Conservation (phyloP, 1,140 invertebrate species). For the Papilio xuthus region DNA sequence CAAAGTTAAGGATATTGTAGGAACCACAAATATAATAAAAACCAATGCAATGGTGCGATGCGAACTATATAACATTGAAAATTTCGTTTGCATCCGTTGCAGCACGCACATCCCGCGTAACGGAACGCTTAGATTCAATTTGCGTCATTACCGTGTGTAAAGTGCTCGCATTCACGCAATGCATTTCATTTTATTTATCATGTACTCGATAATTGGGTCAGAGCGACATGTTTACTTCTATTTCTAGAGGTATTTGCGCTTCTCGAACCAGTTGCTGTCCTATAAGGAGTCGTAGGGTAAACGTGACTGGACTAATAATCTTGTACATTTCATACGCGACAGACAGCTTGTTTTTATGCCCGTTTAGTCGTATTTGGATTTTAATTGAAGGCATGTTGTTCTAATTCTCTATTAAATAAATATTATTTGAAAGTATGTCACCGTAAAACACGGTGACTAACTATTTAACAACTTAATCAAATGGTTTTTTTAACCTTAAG, state of each 20-base stretch:
- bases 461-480: neutral
- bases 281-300: constrained; percentile 10
- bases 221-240: constrained; percentile 21
- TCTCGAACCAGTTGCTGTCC: constrained; percentile 1
- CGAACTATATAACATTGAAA: neutral
- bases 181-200: constrained; percentile 18
- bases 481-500: neutral
- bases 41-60: neutral
- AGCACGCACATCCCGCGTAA: neutral
- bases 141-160: neutral
- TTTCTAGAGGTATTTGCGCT: constrained; percentile 3
- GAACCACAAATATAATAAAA: neutral
- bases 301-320: neutral
- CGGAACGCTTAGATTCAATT: constrained; percentile 18
- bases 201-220: constrained; percentile 11
- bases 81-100: neutral
- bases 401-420: neutral
- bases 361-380: neutral
- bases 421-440: constrained; percentile 2
- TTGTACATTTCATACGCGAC: neutral
- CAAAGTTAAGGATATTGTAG: too few relatives aligned
- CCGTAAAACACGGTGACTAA: neutral
- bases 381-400: constrained; percentile 7
- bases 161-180: constrained; percentile 4
- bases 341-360: neutral